Conservation (phyloP, 2,113 vertebrate species). For the Cyanoderma ruficeps region DNA sequence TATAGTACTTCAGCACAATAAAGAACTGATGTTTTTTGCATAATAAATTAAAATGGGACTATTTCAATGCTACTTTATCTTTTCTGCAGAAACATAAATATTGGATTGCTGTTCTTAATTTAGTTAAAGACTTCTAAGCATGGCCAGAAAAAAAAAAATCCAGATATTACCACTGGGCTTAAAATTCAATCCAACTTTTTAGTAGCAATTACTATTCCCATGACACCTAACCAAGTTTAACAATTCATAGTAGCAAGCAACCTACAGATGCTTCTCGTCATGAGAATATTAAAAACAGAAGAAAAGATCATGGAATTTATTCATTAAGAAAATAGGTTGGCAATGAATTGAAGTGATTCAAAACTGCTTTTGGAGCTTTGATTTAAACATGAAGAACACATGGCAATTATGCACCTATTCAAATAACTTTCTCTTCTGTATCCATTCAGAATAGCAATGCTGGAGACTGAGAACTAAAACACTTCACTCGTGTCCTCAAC, state of each 20-base stretch:
- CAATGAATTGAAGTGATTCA: neutral
- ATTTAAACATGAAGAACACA: neutral
- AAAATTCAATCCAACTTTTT: conserved; percentile 57
- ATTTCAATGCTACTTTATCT: neutral
- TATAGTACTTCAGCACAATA: neutral
- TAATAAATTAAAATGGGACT: neutral
- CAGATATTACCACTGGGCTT: conserved; percentile 58
- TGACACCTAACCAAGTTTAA: conserved; percentile 35
- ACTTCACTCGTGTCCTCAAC: neutral
- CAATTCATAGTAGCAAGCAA: conserved; percentile 47
- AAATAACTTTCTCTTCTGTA: neutral
- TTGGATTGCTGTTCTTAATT: neutral
- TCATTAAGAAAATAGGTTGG: conserved; percentile 32
- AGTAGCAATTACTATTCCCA: conserved; percentile 63
- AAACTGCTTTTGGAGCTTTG: neutral
- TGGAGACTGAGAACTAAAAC: neutral
- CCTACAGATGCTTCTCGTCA: conserved; percentile 65
- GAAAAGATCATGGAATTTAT: conserved; percentile 41
- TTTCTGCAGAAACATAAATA: neutral
- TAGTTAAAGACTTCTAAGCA: neutral
- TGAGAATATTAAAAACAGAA: conserved; percentile 33
- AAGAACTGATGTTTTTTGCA: neutral
- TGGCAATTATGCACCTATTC: neutral
- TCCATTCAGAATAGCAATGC: neutral
- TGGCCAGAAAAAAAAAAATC: neutral